phyloP scores from a whole-genome alignment of 92 coral and sea anemone species.

The Scolanthus callimorphus region DNA sequence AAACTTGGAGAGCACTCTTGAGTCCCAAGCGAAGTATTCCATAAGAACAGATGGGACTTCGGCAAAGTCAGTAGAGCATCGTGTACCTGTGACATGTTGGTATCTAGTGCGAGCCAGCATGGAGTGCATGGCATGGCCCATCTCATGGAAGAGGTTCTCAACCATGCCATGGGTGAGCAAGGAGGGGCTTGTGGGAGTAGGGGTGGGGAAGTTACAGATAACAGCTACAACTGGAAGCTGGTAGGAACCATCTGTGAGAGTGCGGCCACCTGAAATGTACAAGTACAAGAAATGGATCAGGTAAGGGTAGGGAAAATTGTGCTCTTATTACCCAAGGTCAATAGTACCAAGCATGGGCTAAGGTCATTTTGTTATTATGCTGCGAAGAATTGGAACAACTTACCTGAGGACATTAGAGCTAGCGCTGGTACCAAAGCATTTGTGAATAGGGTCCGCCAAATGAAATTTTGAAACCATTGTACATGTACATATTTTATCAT shows the following conservation, averaged over 20 bases:
- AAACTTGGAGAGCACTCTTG: conserved; percentile 67
- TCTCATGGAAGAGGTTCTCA: conserved; percentile 94
- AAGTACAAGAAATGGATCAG: too few species aligned
- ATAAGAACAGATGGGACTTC: conserved; percentile 96
- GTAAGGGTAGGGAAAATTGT: too few species aligned
- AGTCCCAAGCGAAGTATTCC: conserved; percentile 96
- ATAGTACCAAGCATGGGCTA: too few species aligned
- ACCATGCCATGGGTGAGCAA: conserved; percentile 89
- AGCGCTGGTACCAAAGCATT: too few species aligned
- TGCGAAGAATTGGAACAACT: too few species aligned
- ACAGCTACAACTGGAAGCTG: conserved; percentile 90
- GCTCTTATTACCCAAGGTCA: too few species aligned
- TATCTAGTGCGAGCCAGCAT: conserved; percentile 94
- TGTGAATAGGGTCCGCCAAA: too few species aligned
- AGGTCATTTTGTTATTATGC: too few species aligned
- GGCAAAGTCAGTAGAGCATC: conserved; percentile 94
- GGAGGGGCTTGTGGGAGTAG: conserved; percentile 62
- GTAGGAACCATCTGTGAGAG: conserved; percentile 77
- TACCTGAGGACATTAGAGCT: too few species aligned
- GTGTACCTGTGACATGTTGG: conserved; percentile 95
- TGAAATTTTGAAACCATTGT: too few species aligned
- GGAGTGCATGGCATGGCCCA: conserved; percentile 99
- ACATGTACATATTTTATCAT: too few species aligned
- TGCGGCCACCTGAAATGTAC: conserved; percentile 79
- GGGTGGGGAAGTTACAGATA: conserved; percentile 94